Evolutionary conservation across 2,113 vertebrate species (phyloP), one percentile per base, ranked within the genome.

Genomic region (Engraulis encrasicolus): DNA sequence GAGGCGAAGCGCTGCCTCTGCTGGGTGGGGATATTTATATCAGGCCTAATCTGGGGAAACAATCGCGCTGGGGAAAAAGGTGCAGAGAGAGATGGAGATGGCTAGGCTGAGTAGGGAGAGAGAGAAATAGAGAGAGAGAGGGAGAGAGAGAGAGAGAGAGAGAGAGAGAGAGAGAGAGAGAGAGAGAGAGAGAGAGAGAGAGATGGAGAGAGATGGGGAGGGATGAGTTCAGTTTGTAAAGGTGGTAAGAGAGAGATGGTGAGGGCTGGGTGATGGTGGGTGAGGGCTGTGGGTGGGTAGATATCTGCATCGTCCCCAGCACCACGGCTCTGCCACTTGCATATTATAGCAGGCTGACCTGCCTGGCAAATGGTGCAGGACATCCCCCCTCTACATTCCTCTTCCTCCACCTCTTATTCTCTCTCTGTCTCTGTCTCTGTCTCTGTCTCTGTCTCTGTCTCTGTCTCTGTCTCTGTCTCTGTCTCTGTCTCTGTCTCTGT

Each of bases 291-390:
- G n/a, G n/a, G n/a, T n/a, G n/a, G n/a, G n/a, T n/a, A n/a, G n/a
- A n/a, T n/a, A n/a, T n/a, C n/a, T n/a, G n/a, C n/a, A n/a, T n/a
- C 34, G 79, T 5, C 80, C 50, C 58, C 58, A 37, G 48, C 74
- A 74, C 49, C 54, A 14, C 38, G 45, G 66, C 34, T 31, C 66
- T 74, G 66, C 14, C 66, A 34, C 66, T 34, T 66, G 61, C 52
- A 78, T 31, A n/a, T n/a, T n/a, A 78, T 82, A 61, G 78, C n/a
- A 38, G 34, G 48, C 50, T 87, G 84, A 89, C 86, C 84, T 27
- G 66, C 50, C 84, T 85, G 78, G 83, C 71, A 38, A 40, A n/a
- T 50, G 81, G 45, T 58, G 80, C 66, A 45, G 3, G 40, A 45
- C 9, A 45, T 27, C 31, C 61, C 61, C 61, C 31, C 66, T 3